Evolutionary conservation across 2,888 invertebrate species (phyloP).

Genomic region (Coleophora flavipennella): DNA sequence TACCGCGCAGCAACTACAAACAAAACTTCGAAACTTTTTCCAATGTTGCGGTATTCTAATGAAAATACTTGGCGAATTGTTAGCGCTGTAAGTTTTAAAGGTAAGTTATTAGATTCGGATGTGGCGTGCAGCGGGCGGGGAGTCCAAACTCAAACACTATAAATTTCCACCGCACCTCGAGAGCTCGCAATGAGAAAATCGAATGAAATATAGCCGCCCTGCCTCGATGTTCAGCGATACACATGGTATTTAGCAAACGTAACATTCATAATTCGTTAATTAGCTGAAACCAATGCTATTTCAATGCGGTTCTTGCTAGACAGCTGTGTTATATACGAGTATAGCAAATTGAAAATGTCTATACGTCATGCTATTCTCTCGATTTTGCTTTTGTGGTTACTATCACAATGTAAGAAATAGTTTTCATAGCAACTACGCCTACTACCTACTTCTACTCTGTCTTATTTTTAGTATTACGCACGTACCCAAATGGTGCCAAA

Average conservation of each 20-base stretch:
- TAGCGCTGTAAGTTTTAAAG: conserved; percentile 21
- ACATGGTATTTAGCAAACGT: not conserved
- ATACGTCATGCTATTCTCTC: too few relatives aligned
- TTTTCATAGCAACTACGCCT: too few relatives aligned
- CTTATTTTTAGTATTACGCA: too few relatives aligned
- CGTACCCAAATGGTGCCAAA: too few relatives aligned
- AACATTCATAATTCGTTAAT: conserved; percentile 16
- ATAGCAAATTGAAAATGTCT: too few relatives aligned
- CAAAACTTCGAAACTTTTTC: conserved; percentile 3
- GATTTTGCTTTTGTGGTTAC: too few relatives aligned
- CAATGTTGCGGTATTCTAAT: conserved; percentile 9
- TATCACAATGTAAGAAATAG: too few relatives aligned
- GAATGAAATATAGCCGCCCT: conserved; percentile 7
- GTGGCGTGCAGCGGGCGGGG: conserved; percentile 26
- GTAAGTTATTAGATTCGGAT: conserved; percentile 29
- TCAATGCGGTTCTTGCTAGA: too few relatives aligned
- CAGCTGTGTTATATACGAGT: too few relatives aligned
- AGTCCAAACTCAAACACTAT: conserved; percentile 30
- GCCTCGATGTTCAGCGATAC: conserved; percentile 1
- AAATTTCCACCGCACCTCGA: conserved; percentile 36
- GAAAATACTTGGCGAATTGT: conserved; percentile 16
- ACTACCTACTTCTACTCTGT: too few relatives aligned
- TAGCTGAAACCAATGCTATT: too few relatives aligned
- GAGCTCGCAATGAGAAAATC: conserved; percentile 4
- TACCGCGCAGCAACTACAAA: not conserved